Base-by-base conservation (phyloP, 2,797 vertebrate genomes). In the Protosalanx chinensis region DNA sequence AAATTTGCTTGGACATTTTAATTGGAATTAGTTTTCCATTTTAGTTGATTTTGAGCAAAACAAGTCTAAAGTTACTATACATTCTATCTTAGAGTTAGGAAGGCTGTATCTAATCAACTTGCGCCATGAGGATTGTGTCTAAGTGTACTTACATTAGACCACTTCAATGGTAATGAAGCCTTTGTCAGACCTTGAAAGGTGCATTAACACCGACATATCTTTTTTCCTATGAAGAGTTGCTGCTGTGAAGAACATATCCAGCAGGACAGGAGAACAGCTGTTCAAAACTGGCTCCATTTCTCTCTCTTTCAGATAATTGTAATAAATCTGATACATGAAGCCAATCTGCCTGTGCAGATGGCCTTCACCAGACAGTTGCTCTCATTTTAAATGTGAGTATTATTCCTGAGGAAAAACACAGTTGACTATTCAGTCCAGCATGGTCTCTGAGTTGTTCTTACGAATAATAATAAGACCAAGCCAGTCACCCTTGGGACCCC, bases 341-440 rank as follows among this genome's bases (percentile, higher is more conserved):
- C 82, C 84, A 87, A 85, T 81, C 88, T 82, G 82, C 81, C 82
- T 87, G 80, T 89, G 65, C 88, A 92, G 90, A 89, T 91, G 91
- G 88, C 64, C 20, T 51, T 79, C 79, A 82, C 74, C 75, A 81
- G 82, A 85, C 85, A 84, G 81, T 82, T 76, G 70, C 29, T 60
- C 58, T 60, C 46, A 51, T 18, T 23, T 67, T 8, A 30, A 15
- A 66, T 66, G 23, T 66, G 23, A 51, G 64, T 8, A 30, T 23
- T 29, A 41, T 51, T 35, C 46, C 29, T 35, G 29, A 29, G 27
- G 49, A 49, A 4, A 32, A 53, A 30, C 13, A 67, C 64, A 30
- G 23, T 46, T 66, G 27, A 65, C 37, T 49, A 23, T 46, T 5
- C 0, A 63, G 69, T 61, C 71, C 51, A 20, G 56, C 23, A 29